Conservation (phyloP, 2,797 vertebrate species). For the Hipposideros larvatus region DNA sequence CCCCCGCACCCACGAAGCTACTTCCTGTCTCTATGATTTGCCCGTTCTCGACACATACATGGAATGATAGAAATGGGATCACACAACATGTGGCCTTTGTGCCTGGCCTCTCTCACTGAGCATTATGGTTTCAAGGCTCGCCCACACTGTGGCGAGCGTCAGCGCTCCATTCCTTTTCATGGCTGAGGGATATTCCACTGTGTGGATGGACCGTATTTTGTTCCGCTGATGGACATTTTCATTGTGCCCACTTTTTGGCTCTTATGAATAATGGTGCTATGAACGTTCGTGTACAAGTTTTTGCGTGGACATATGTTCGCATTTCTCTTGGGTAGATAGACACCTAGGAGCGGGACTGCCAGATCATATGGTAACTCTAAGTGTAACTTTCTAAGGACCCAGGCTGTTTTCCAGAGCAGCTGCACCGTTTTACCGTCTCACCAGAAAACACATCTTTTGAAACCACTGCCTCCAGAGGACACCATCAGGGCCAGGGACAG, state of each 20-base stretch:
- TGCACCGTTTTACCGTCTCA: background rate
- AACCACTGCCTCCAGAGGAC: background rate
- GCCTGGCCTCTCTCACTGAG: background rate
- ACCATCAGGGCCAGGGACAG: background rate
- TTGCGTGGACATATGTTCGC: background rate
- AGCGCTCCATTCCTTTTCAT: rapidly evolving
- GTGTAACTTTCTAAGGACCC: background rate
- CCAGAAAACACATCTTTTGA: background rate
- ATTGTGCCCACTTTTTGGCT: background rate
- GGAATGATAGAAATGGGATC: rapidly evolving
- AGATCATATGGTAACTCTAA: rapidly evolving
- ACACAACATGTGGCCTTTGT: rapidly evolving
- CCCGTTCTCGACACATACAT: rapidly evolving
- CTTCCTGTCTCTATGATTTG: background rate
- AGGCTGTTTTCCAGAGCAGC: background rate
- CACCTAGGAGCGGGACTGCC: too few species aligned
- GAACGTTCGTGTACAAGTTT: background rate
- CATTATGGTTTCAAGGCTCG: rapidly evolving
- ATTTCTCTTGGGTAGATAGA: background rate
- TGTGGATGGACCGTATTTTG: rapidly evolving
- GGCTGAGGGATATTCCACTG: background rate
- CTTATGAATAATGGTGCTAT: background rate
- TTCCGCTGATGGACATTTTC: rapidly evolving
- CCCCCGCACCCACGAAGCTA: rapidly evolving
- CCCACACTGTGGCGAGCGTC: rapidly evolving